Percentiles rank a stretch among this genome's conserved stretches.
These are phyloP conservation scores for Prostheceraeus crozeri DNA, from an alignment of 2,888 invertebrate genomes.

Conservation along the genomic window DNA sequence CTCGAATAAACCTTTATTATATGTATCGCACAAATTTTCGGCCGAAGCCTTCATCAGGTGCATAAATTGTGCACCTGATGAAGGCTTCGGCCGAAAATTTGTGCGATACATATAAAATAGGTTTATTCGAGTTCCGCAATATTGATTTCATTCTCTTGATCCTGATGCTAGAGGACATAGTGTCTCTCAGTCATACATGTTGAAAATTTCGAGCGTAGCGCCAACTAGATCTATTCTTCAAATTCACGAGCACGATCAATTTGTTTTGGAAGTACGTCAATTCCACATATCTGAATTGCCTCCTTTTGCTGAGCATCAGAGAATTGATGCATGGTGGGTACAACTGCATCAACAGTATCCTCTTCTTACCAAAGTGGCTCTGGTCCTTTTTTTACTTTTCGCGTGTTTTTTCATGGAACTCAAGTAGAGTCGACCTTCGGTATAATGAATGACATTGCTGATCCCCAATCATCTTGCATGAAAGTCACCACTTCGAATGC, in stretches of 20 bases:
- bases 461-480: no score
- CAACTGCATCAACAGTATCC: conserved; percentile 9
- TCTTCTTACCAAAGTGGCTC: conserved; percentile 1
- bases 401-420: conserved; percentile 9
- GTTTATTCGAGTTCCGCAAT: no score
- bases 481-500: no score
- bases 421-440: conserved; percentile 7
- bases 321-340: conserved; percentile 9
- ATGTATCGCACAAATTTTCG: no score
- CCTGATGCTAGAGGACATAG: conserved; percentile 15
- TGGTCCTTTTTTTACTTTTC: neutral
- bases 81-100: no score
- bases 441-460: conserved; percentile 17
- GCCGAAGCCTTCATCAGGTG: no score
- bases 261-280: conserved; percentile 10
- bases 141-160: no score
- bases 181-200: conserved; percentile 21
- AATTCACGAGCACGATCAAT: neutral
- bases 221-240: conserved; percentile 21
- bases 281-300: conserved; percentile 11
- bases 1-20: no score
- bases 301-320: neutral
- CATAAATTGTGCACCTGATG: no score
- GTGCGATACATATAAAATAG: no score
- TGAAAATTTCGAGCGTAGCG: neutral